These are phyloP conservation scores for Leptinotarsa haldemani DNA, from an alignment of 2,888 invertebrate species.

Conservation along the genomic window DNA sequence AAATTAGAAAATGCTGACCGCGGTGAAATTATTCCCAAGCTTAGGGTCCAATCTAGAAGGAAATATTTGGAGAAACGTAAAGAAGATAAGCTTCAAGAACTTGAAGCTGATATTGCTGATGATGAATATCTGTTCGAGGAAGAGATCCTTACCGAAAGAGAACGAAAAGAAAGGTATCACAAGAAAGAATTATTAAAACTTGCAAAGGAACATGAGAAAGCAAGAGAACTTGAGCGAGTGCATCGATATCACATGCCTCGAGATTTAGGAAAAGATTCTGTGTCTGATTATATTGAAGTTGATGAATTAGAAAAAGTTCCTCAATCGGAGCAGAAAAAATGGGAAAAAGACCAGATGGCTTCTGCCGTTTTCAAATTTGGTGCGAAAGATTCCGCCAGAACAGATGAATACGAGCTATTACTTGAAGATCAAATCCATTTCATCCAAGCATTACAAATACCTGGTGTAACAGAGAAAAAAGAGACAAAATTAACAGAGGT, in stretches of 20 bases:
- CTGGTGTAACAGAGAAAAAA: conserved; percentile 70
- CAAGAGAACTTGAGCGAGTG: conserved; percentile 91
- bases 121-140: conserved; percentile 70
- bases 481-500: conserved; percentile 74
- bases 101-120: conserved; percentile 94
- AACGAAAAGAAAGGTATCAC: conserved; percentile 86
- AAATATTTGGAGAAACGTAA: conserved; percentile 96
- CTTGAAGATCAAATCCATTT: conserved; percentile 98
- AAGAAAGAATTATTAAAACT: conserved; percentile 90
- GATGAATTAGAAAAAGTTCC: conserved; percentile 87
- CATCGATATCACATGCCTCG: conserved; percentile 96
- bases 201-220: conserved; percentile 96
- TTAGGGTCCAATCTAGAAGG: conserved; percentile 90
- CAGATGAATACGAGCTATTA: conserved; percentile 91
- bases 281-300: conserved; percentile 82
- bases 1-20: conserved; percentile 89
- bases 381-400: conserved; percentile 81
- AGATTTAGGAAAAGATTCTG: conserved; percentile 79
- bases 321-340: conserved; percentile 89
- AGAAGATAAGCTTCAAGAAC: conserved; percentile 93
- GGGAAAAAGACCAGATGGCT: conserved; percentile 97
- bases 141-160: conserved; percentile 91
- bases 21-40: conserved; percentile 86
- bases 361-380: conserved; percentile 94
- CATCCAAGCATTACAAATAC: conserved; percentile 87